These are phyloP conservation scores for Tholera decimalis DNA, from an alignment of 2,888 invertebrate species.

Conservation along the genomic window DNA sequence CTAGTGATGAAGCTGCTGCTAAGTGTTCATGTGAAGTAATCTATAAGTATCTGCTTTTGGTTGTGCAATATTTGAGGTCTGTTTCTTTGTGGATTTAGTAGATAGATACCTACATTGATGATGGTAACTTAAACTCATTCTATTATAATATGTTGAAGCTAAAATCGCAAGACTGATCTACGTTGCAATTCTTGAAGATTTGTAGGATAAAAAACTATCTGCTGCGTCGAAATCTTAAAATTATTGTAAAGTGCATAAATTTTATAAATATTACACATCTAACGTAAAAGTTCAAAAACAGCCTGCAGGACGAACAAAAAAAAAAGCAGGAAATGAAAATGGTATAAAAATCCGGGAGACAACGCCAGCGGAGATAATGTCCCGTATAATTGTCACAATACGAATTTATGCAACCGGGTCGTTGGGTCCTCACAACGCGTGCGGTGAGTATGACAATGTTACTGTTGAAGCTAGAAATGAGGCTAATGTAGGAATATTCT, in stretches of 20 bases:
- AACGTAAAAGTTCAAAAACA: conserved; percentile 4
- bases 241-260: background rate
- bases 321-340: conserved; percentile 44
- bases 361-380: conserved; percentile 70
- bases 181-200: too few relatives aligned
- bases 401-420: conserved; percentile 78
- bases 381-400: conserved; percentile 74
- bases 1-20: conserved; percentile 21
- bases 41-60: background rate
- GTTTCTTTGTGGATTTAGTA: background rate
- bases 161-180: too few relatives aligned
- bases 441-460: conserved; percentile 47
- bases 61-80: too few relatives aligned
- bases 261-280: background rate
- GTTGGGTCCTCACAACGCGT: conserved; percentile 58
- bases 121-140: too few relatives aligned
- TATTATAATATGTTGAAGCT: too few relatives aligned
- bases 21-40: conserved; percentile 5
- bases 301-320: conserved; percentile 25
- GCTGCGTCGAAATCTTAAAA: background rate
- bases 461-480: conserved; percentile 18
- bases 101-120: background rate
- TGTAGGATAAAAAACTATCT: background rate
- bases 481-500: conserved; percentile 13
- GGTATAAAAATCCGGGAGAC: conserved; percentile 54